Base-by-base conservation (phyloP, 2,113 vertebrate species). In the Hemicordylus capensis region DNA sequence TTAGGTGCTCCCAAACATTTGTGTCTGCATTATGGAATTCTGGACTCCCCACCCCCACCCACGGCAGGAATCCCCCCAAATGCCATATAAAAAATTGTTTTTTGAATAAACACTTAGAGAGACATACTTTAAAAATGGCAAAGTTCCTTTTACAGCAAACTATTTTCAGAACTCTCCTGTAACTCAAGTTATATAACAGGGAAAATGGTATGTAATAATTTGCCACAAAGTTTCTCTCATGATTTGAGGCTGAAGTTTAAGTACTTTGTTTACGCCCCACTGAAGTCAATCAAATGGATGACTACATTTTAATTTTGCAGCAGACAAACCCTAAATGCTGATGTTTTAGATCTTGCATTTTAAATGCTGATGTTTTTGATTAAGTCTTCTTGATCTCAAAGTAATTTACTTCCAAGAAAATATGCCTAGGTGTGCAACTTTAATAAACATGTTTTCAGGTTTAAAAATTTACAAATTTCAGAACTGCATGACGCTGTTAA, bases 91-190 rank as follows among this genome's bases (percentile, higher is more conserved):
- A 85, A 86, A 85, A 72, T 76, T 61, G 34, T 42, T 59, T 67
- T n/a, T 61, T 51, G 64, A 66, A 84, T 73, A 85, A n/a, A 89
- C 51, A 85, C 64, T 70, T 85, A 76, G 83, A 82, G 59, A 79
- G 0, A 0, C 42, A 15, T 46, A 74, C 80, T 84, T 78, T 20
- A 42, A 76, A 76, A 87, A 10, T 28, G 28, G 28, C 80, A 59
- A 78, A 37, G 2, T 31, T 79, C 39, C 42, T 76, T 46, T 74
- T 44, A 69, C 19, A 84, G 10, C 3, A 89, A 83, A 51, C 15
- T 24, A 81, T 81, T 85, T 91, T 81, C 48, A 88, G 89, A 90
- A 86, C 44, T 66, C 24, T 87, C 1, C 12, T 26, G 4, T 87
- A 90, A 85, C 39, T 76, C 4, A 54, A 69, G 77, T 59, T 24